Percentiles rank a stretch among this genome's conserved stretches.
phyloP scores from a whole-genome alignment of 92 coral and sea anemone species.

The Paramuricea clavata region DNA sequence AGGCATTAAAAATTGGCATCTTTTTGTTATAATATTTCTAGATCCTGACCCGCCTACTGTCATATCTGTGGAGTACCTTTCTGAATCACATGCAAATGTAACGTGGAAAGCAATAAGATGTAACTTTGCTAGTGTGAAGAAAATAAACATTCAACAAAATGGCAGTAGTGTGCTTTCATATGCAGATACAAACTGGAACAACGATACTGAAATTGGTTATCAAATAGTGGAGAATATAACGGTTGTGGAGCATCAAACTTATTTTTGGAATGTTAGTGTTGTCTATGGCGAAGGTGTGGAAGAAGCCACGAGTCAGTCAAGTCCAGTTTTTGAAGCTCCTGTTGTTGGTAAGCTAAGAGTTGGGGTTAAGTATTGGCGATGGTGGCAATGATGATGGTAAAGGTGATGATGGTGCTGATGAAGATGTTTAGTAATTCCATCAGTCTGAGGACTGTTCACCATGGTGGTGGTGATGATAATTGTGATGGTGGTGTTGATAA shows the following conservation, averaged over 20 bases:
- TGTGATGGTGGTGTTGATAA: too few relatives aligned
- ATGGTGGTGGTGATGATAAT: too few relatives aligned
- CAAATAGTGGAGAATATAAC: slow-evolving; percentile 44
- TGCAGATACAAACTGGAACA: slow-evolving; percentile 21
- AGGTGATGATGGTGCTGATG: too few relatives aligned
- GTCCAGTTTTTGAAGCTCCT: slow-evolving; percentile 23
- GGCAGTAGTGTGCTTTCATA: not conserved
- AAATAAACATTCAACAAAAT: slow-evolving; percentile 13
- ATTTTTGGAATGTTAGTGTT: slow-evolving; percentile 36
- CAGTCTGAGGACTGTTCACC: too few relatives aligned
- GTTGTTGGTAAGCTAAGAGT: slow-evolving; percentile 14
- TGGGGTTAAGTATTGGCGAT: not conserved
- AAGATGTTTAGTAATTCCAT: too few relatives aligned
- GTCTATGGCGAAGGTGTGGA: slow-evolving; percentile 36
- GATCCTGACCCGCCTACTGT: slow-evolving; percentile 65
- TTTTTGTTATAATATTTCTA: not conserved
- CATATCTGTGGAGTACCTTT: slow-evolving; percentile 44
- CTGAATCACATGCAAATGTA: slow-evolving; percentile 37
- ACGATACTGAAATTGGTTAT: slow-evolving; percentile 36
- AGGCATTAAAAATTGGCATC: too few relatives aligned
- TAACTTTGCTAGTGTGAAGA: slow-evolving; percentile 31
- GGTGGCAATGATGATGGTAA: too few relatives aligned
- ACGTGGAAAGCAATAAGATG: slow-evolving; percentile 58
- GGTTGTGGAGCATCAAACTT: not conserved
- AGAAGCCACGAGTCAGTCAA: slow-evolving; percentile 27